phyloP scores from a whole-genome alignment of 1,140 invertebrate species.

The Drosophila jambulina region DNA sequence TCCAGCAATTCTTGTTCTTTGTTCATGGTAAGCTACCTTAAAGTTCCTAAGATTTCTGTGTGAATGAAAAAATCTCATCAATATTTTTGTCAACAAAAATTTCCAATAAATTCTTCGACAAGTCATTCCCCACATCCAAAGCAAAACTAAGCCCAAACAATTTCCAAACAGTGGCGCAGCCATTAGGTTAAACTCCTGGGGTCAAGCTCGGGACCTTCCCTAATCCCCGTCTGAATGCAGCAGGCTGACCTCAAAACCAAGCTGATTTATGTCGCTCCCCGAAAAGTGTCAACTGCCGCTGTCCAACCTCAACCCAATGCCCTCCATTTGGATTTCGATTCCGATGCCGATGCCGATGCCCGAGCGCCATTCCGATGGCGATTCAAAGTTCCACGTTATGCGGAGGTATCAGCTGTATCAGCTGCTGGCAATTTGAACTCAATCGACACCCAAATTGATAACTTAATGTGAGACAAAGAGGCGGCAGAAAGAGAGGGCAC shows the following conservation, averaged over 20 bases:
- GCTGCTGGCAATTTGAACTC: conserved; percentile 79
- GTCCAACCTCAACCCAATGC: conserved; percentile 61
- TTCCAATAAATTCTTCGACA: not conserved
- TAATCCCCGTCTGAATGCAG: conserved; percentile 47
- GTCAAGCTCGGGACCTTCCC: conserved; percentile 30
- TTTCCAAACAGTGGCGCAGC: conserved; percentile 17
- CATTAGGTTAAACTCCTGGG: conserved; percentile 33
- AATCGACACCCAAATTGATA: conserved; percentile 78
- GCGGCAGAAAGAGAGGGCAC: conserved; percentile 4
- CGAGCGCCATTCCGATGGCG: conserved; percentile 17
- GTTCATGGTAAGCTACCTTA: too few species aligned
- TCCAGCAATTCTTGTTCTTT: not conserved
- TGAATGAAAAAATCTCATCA: not conserved
- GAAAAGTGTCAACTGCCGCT: conserved; percentile 74
- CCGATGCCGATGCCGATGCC: not conserved
- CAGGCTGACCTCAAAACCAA: conserved; percentile 59
- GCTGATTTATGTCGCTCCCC: conserved; percentile 74
- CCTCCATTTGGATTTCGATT: conserved; percentile 54
- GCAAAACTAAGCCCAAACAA: conserved; percentile 1
- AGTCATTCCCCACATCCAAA: not conserved
- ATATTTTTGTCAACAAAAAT: not conserved
- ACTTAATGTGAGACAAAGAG: conserved; percentile 63
- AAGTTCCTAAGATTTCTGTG: not conserved
- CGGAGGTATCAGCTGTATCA: conserved; percentile 53
- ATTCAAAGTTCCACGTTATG: conserved; percentile 10